Conservation (phyloP, 2,113 vertebrate species). For the Meleagris gallopavo region DNA sequence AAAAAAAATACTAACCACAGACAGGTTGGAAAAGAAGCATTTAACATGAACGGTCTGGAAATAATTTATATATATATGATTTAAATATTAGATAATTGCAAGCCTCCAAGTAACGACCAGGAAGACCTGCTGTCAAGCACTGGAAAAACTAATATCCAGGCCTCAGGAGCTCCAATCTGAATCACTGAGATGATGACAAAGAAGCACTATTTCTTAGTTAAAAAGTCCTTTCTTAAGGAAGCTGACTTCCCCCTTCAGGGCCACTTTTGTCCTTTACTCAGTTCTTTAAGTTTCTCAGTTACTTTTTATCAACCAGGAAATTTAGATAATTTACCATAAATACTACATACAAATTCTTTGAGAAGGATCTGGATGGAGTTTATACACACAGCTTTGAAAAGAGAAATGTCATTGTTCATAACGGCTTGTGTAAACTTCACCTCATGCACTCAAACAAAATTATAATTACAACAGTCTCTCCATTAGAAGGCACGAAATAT, state of each 20-base stretch:
- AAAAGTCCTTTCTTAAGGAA: neutral
- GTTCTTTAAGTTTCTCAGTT: neutral
- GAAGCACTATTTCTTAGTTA: neutral
- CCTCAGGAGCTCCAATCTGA: neutral
- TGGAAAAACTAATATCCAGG: neutral
- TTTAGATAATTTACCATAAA: neutral
- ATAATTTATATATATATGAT: neutral
- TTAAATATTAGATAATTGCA: neutral
- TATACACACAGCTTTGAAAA: neutral
- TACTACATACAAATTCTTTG: neutral
- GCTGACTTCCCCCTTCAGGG: neutral
- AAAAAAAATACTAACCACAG: neutral
- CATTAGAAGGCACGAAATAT: fast-evolving
- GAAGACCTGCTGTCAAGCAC: neutral
- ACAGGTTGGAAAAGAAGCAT: neutral
- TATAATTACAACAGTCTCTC: neutral
- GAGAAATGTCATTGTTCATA: neutral
- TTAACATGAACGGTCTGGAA: neutral
- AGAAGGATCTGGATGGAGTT: neutral
- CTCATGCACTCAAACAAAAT: neutral
- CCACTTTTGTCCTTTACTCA: neutral
- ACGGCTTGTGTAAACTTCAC: neutral
- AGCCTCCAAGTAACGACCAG: neutral
- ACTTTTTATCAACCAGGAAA: neutral
- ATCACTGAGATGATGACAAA: neutral